A percentile compares a stretch with the other conserved stretches of the same genome.
phyloP scores from a whole-genome alignment of 1,140 invertebrate species.

The Pseudomyrmex cubaensis region DNA sequence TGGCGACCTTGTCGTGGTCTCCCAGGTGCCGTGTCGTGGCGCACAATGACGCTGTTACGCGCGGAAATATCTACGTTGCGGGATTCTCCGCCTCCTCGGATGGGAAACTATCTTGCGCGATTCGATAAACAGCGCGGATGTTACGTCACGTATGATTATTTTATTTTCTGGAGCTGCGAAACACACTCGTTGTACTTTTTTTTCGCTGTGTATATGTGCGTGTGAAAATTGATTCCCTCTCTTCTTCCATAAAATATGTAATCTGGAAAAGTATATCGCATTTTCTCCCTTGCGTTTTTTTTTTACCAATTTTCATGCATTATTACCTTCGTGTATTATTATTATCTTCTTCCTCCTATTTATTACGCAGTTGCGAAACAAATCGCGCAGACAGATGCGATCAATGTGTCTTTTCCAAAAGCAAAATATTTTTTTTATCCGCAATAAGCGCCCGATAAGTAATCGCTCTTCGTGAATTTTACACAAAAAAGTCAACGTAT shows the following conservation, averaged over 20 bases:
- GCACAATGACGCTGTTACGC: slow-evolving; percentile 61
- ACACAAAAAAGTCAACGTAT: no score
- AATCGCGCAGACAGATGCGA: no score
- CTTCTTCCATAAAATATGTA: neutral
- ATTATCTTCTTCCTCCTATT: no score
- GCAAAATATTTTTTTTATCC: no score
- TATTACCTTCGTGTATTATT: neutral
- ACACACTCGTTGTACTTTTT: no score
- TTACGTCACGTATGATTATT: no score
- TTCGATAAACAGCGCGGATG: neutral
- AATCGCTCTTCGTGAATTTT: no score
- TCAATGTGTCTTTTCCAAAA: no score
- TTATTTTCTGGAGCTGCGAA: neutral
- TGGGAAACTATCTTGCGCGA: neutral
- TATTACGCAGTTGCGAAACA: no score
- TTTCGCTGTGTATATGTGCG: no score
- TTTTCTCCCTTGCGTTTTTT: neutral
- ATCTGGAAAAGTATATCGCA: neutral
- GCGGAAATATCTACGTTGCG: slow-evolving; percentile 43
- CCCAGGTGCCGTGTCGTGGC: slow-evolving; percentile 65
- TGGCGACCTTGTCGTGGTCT: slow-evolving; percentile 67
- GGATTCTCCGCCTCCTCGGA: slow-evolving; percentile 20
- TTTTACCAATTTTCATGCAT: neutral
- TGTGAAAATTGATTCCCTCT: neutral
- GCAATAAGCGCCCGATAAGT: no score